Base-by-base conservation (phyloP, 2,797 vertebrate genomes). In the Clarias platycephalus region DNA sequence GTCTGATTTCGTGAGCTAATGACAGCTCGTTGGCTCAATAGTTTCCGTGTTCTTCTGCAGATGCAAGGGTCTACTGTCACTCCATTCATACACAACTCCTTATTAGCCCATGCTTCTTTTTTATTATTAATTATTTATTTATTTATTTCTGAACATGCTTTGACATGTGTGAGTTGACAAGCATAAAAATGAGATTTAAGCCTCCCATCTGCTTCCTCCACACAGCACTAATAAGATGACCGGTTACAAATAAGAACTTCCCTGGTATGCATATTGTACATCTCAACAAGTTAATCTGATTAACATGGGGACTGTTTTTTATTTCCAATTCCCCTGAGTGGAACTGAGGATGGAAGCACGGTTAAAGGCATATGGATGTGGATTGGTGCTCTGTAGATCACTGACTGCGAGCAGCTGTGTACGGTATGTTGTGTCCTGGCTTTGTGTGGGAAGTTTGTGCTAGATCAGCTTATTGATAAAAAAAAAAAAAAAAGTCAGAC, bases 121-220 rank as follows among this genome's bases (percentile, higher is more conserved):
- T 44, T 1, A 1, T 44, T 44, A 44, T 44, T 44, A 44, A 44
- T 44, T 44, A 44, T 37, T 44, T 44, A 80, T 84, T 85, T 86
- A 57, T 83, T 85, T 86, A 57, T 83, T 86, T 77, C 44, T 76
- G 55, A 70, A 66, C 80, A 57, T 63, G 79, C 66, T 72, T 79
- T 83, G 79, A 67, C 55, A 62, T 68, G 70, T 80, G 82, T 83
- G 60, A 83, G 84, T 85, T 83, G 90, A 92, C 91, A 91, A 88
- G 90, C 89, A 89, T 77, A 85, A 86, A 87, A 88, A 91, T 91
- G 86, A 90, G 90, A 92, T 91, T 83, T 82, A 80, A 84, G 80
- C 84, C 89, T 81, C 72, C 53, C 88, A 89, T 93, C 86, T 89
- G 87, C 88, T 74, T 86, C 82, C 86, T 87, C 60, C 87, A 89